Conservation (phyloP, 2,797 vertebrate genomes). For the Rhynchonycteris naso region DNA sequence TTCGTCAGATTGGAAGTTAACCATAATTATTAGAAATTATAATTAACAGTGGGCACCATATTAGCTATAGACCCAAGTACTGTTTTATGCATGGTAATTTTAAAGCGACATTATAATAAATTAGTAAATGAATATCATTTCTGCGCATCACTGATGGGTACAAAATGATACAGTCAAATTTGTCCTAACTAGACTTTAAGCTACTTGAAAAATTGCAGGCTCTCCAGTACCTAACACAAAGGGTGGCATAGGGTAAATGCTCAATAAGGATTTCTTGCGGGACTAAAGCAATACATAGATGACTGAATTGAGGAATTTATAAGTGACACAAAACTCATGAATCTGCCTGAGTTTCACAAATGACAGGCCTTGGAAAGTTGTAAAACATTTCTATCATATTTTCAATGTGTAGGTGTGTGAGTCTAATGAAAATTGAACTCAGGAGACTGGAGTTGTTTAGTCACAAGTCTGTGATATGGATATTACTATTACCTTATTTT, state of each 20-base stretch:
- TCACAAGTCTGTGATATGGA: background rate
- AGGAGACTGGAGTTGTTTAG: background rate
- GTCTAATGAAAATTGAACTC: background rate
- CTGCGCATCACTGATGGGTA: background rate
- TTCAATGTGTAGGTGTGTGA: background rate
- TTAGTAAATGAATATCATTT: background rate
- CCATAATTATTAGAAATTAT: background rate
- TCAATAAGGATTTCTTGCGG: background rate
- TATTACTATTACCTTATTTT: background rate
- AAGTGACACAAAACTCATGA: background rate
- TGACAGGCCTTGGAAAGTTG: background rate
- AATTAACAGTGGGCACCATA: background rate
- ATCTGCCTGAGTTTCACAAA: background rate
- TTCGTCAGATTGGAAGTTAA: background rate
- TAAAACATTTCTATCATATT: background rate
- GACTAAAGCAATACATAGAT: background rate
- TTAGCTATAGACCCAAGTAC: background rate
- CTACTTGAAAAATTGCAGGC: background rate
- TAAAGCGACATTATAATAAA: conserved; percentile 43
- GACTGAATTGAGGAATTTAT: background rate
- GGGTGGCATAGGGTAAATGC: background rate
- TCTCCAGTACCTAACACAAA: background rate
- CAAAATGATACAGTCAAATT: background rate
- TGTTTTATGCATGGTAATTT: conserved; percentile 34
- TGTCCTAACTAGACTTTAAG: background rate